These are phyloP conservation scores for Eriosoma lanigerum DNA, from an alignment of 1,140 invertebrate genomes.

Conservation along the genomic window DNA sequence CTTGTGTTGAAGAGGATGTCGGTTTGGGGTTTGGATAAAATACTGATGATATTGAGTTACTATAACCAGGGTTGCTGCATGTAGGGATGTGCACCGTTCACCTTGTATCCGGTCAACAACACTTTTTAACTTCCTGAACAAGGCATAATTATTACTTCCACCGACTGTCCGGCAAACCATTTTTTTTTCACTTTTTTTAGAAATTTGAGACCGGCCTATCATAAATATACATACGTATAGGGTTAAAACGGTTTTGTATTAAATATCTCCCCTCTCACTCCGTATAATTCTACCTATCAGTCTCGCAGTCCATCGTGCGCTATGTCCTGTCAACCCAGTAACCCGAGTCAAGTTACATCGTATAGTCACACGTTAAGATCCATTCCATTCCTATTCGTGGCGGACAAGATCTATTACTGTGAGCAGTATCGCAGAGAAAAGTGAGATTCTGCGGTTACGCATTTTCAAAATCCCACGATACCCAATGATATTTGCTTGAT, in stretches of 20 bases:
- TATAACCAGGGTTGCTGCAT: neutral
- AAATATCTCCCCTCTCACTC: constrained; percentile 32
- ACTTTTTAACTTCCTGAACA: constrained; percentile 40
- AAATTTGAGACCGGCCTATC: constrained; percentile 38
- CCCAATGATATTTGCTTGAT: constrained; percentile 30
- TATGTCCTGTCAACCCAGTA: constrained; percentile 40
- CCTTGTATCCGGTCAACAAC: constrained; percentile 48
- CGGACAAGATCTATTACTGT: constrained; percentile 48
- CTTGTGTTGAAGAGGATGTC: neutral
- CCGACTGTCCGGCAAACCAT: neutral
- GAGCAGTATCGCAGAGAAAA: constrained; percentile 18
- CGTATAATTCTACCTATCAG: constrained; percentile 1
- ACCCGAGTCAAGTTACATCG: constrained; percentile 46
- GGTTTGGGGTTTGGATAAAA: constrained; percentile 33
- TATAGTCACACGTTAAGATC: constrained; percentile 49
- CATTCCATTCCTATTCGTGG: constrained; percentile 50
- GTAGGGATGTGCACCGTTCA: constrained; percentile 35
- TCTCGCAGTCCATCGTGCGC: constrained; percentile 42
- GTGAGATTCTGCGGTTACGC: constrained; percentile 49
- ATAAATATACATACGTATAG: constrained; percentile 21
- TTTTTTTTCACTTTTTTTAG: constrained; percentile 26
- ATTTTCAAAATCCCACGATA: constrained; percentile 51
- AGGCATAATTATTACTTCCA: constrained; percentile 48
- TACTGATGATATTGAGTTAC: constrained; percentile 21
- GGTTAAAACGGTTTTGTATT: constrained; percentile 49